A percentile compares a stretch with the other conserved stretches of the same genome.
phyloP scores from a whole-genome alignment of 2,113 vertebrate species.

The Epinephelus lanceolatus region DNA sequence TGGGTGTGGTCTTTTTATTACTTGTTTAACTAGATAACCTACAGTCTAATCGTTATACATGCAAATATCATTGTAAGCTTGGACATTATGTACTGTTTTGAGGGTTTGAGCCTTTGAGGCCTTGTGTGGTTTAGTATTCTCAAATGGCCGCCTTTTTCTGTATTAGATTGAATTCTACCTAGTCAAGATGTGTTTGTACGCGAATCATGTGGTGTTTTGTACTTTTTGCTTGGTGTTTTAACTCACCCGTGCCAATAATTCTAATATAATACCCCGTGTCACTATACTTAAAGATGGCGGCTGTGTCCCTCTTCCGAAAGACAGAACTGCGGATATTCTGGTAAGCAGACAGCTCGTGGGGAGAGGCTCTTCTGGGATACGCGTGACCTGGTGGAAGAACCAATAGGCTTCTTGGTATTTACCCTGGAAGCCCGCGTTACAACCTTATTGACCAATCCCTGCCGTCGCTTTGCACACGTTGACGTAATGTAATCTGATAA shows the following conservation, averaged over 20 bases:
- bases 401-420: slow-evolving; percentile 73
- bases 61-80: rapidly evolving
- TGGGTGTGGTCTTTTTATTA: background rate
- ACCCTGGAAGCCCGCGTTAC: slow-evolving; percentile 75
- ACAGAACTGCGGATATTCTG: slow-evolving; percentile 71
- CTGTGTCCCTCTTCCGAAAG: background rate
- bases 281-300: slow-evolving; percentile 75
- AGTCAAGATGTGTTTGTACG: background rate
- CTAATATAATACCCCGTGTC: background rate
- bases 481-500: slow-evolving; percentile 76
- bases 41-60: rapidly evolving
- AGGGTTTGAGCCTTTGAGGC: slow-evolving; percentile 17
- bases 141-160: rapidly evolving
- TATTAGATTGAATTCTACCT: rapidly evolving
- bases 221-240: rapidly evolving
- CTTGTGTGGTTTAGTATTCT: slow-evolving; percentile 5
- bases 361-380: slow-evolving; percentile 37
- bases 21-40: rapidly evolving
- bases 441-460: slow-evolving; percentile 68
- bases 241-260: rapidly evolving
- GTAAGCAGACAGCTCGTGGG: slow-evolving; percentile 38
- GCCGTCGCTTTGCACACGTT: slow-evolving; percentile 57
- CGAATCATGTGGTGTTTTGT: rapidly evolving
- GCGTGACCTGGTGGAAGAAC: slow-evolving; percentile 64
- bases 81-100: background rate